Evolutionary conservation across 1,140 invertebrate species (phyloP), one percentile per base, ranked within the genome.

Genomic region (Zaprionus gabonicus): DNA sequence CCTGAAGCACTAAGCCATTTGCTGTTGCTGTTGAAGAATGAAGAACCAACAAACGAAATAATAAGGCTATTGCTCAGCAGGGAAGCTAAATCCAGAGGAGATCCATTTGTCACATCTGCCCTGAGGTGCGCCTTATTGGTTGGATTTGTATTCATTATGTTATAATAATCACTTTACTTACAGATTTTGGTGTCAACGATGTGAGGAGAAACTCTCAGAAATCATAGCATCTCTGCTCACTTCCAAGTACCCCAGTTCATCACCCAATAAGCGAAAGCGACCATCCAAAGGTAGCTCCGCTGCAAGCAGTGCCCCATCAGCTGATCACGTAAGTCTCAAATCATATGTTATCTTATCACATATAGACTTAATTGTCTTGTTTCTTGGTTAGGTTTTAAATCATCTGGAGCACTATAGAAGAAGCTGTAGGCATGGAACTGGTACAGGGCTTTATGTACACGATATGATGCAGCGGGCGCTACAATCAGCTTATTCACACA

Each of bases 1-100:
- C 95, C 98, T 0, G 98, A 99, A 94, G 98, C 98, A 3, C 93
- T 99, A 9, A 98, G 97, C n/a, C 96, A 97, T 66, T 96, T 99
- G 74, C 93, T 98, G 75, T 94, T 99, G 58, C 96, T 98, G 94
- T 93, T 99, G 58, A 98, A 98, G 93, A 96, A 97, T 94, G 98
- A 99, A 94, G 96, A 96, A 85, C 98, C 98, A 20, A 96, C 96
- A 10, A 95, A 96, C 76, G 98, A 99, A 90, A 94, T 98, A 67
- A 93, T 99, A 49, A 94, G 97, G 91, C 96, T 97, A 73, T 94
- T 99, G 71, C 95, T 99, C 75, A 96, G 96, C 71, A 94, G 98
- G 68, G 95, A 96, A 88, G 94, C 96, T 57, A 96, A 96, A 91
- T 95, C 94, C 78, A 93, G 94, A 62, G 95, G 95, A 51, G 96